These are phyloP conservation scores for Empis stercorea DNA, from an alignment of 2,888 invertebrate genomes.

Conservation along the genomic window DNA sequence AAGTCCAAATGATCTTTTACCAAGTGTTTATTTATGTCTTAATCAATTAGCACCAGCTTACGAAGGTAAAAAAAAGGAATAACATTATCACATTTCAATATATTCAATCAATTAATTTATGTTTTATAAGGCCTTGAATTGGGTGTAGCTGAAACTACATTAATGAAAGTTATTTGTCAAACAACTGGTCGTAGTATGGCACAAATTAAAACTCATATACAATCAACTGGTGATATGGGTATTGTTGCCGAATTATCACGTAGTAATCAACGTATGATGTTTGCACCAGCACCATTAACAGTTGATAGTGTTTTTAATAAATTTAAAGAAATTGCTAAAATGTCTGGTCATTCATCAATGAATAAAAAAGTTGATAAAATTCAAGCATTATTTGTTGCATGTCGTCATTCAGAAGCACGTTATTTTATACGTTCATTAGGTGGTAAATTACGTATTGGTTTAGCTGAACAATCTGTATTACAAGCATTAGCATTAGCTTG, in stretches of 20 bases:
- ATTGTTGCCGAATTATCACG: conserved; percentile 77
- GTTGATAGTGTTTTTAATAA: conserved; percentile 65
- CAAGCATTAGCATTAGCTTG: conserved; percentile 80
- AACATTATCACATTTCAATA: no score
- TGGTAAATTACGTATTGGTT: conserved; percentile 89
- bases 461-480: conserved; percentile 92
- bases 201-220: conserved; percentile 56
- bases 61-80: conserved; percentile 48
- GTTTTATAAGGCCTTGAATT: conserved; percentile 51
- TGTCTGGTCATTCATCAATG: conserved; percentile 65
- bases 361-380: conserved; percentile 85
- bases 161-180: conserved; percentile 89
- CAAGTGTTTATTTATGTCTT: conserved; percentile 87
- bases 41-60: conserved; percentile 94
- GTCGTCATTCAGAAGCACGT: conserved; percentile 73
- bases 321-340: conserved; percentile 72
- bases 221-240: conserved; percentile 73
- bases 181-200: conserved; percentile 74
- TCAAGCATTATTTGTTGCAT: conserved; percentile 84
- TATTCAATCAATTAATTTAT: neutral
- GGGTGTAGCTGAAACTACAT: conserved; percentile 87
- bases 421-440: conserved; percentile 81
- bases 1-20: conserved; percentile 78
- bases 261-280: conserved; percentile 77
- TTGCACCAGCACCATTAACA: conserved; percentile 65